Evolutionary conservation across 2,113 vertebrate genomes (phyloP), one percentile per base, ranked within the genome.

Genomic region (Phainopepla nitens): DNA sequence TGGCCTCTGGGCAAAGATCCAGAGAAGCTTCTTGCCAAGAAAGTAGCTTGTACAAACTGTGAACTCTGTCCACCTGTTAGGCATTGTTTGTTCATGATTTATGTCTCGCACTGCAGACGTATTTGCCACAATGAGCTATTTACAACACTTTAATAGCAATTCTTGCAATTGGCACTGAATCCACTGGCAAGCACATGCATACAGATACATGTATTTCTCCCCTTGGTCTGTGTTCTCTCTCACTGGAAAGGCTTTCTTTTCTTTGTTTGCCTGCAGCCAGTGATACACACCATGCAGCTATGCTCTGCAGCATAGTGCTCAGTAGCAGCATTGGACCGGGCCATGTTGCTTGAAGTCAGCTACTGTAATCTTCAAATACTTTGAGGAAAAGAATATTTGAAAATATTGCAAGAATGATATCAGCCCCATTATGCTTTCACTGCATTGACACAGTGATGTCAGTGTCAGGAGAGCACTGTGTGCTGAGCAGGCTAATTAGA

Each of bases 61-160:
- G 95, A 95, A 91, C 87, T 94, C 62, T 44, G 87, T 80, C 86
- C 95, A 95, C 95, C 95, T 95, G 94, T 77, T 94, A 73, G 62
- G 58, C 84, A 61, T 76, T 91, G 94, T 93, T 36, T 15, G 39
- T 82, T 82, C 82, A 62, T 93, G 93, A 96, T 97, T 95, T 90
- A 95, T 88, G 87, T 80, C 89, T 96, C 35, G 4, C 49, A 11
- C 70, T 66, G 35, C 75, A 53, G 62, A 72, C 4, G 1, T 20
- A 33, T 82, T 82, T 70, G 51, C 71, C 61, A 85, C 87, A 85
- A 73, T 8, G 62, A 90, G 71, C 70, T 91, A 66, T 82, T 95
- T 91, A 82, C 66, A 73, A 61, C 36, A 65, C 6, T 57, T 80
- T 89, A 82, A 77, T 47, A 61, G 70, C 65, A 76, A 65, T 75